Base-by-base conservation (phyloP, 2,797 vertebrate genomes). In the Malacoctenus gilli region DNA sequence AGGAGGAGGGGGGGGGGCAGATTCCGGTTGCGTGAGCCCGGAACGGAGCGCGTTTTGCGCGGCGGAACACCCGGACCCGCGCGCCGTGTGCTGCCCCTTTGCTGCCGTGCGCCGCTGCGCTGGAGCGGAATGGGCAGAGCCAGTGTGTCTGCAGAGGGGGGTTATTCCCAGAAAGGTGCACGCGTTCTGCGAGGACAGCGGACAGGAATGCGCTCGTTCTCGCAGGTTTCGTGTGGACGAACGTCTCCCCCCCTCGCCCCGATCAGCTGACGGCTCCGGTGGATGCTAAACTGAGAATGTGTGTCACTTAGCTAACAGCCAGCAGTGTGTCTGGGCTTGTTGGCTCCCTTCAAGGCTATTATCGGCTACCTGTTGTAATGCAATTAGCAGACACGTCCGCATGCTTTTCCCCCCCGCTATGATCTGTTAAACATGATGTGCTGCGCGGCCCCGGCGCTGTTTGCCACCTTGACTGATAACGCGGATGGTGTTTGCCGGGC, bases 331-430 rank as follows among this genome's bases (percentile, higher is more conserved):
- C 70, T 51, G 70, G 41, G 71, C 67, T 78, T 68, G 80, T 69
- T 72, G 72, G 53, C 62, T 79, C 57, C 57, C 23, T 67, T 32
- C 36, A 30, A 62, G 51, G 58, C 75, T 80, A 41, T 80, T 78
- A 80, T 69, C 10, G 57, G 65, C 68, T 79, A 86, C 83, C 80
- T 87, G 87, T 85, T 87, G 80, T 86, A 81, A 83, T 81, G 73
- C 84, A 83, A 80, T 85, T 82, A 80, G 60, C 66, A 36, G 41
- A 1, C 53, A 43, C 32, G 69, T 53, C 64, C 65, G 30, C 58
- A 28, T 66, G 77, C 52, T 68, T 19, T 49, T 62, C 13, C 13
- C 48, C 59, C 13, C 13, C 48, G 60, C 15, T 54, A 2, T 40
- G 36, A 44, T 47, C n/a, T 64, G 31, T 53, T 41, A 38, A 22